These are phyloP conservation scores for Andinoacara biseriatus DNA, from an alignment of 2,113 vertebrate genomes.

Conservation along the genomic window DNA sequence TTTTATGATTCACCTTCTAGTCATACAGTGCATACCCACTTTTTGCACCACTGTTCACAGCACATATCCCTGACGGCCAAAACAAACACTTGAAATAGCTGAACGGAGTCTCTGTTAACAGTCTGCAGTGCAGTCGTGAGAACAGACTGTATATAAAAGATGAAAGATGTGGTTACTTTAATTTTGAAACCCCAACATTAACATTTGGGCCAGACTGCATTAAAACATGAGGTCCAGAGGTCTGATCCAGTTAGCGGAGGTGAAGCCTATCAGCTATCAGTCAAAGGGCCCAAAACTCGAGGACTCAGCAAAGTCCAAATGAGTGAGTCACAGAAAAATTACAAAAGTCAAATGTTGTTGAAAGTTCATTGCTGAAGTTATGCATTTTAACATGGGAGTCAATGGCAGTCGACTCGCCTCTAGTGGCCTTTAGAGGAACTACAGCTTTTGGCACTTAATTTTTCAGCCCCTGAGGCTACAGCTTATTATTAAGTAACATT, in stretches of 20 bases:
- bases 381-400: neutral
- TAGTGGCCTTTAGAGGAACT: neutral
- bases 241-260: neutral
- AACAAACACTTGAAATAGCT: neutral
- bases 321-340: rapidly evolving
- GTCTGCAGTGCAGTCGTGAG: rapidly evolving
- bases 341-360: neutral
- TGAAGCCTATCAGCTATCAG: neutral
- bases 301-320: neutral
- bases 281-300: neutral
- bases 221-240: neutral
- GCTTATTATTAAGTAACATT: neutral
- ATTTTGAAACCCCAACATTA: neutral
- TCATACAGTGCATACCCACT: too few species aligned
- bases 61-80: neutral
- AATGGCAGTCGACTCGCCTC: neutral
- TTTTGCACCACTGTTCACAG: neutral
- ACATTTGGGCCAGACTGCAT: neutral
- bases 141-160: neutral
- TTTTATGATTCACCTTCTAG: too few species aligned
- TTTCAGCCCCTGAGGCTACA: neutral
- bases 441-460: too few species aligned
- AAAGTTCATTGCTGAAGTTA: neutral
- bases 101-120: neutral
- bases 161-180: neutral